Percentiles rank a stretch among this genome's conserved stretches.
Conservation (phyloP, 2,113 vertebrate species). For the Phyllostomus hastatus region DNA sequence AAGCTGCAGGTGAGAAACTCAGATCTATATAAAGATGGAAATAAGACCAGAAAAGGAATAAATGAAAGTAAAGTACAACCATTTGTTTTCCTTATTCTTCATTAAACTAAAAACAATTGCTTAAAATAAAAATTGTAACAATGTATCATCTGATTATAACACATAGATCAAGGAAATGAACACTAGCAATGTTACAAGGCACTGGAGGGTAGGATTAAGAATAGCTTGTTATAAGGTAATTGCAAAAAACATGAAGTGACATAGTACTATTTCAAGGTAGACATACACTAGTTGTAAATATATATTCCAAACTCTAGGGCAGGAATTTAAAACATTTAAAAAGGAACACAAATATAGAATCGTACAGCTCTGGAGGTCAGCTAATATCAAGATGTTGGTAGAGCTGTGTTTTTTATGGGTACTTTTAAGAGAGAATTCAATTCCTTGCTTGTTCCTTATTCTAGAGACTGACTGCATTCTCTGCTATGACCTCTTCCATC, state of each 20-base stretch:
- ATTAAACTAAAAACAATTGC: background rate
- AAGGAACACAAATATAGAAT: background rate
- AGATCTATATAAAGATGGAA: background rate
- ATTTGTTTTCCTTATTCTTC: background rate
- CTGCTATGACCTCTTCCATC: background rate
- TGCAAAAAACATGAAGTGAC: background rate
- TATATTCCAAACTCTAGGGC: background rate
- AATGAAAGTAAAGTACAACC: background rate
- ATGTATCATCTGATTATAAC: background rate
- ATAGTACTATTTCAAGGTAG: background rate
- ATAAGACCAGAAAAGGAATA: background rate
- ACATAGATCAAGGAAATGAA: background rate
- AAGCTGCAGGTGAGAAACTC: background rate
- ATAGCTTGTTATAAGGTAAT: background rate
- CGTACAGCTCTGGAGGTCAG: background rate
- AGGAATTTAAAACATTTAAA: background rate
- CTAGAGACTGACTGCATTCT: background rate
- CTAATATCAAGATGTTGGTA: background rate
- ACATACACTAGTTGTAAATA: background rate
- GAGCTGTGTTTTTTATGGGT: background rate
- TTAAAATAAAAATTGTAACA: background rate
- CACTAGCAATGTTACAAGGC: background rate
- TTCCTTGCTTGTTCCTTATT: background rate
- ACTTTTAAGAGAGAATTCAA: background rate
- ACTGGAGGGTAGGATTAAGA: background rate